A percentile compares a stretch with the other conserved stretches of the same genome.
Conservation (phyloP, 1,140 invertebrate species). For the Cherax quadricarinatus region DNA sequence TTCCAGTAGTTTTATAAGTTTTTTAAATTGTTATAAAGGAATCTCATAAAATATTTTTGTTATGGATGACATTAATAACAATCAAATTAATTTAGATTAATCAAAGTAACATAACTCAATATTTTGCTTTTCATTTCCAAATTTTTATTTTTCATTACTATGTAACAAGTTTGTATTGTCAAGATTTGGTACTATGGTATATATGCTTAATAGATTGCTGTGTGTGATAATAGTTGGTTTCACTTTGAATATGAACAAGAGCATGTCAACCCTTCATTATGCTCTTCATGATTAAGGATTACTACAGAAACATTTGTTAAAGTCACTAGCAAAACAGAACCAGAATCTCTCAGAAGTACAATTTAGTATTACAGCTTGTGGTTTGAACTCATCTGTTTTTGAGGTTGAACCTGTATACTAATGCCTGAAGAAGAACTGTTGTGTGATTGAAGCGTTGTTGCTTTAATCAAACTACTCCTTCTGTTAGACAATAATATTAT, state of each 20-base stretch:
- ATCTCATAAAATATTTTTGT: not conserved
- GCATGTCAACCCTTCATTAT: constrained; percentile 21
- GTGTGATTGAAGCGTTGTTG: constrained; percentile 18
- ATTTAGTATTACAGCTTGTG: constrained; percentile 42
- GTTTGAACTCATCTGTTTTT: not conserved
- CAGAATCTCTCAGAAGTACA: constrained; percentile 38
- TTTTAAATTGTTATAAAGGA: not conserved
- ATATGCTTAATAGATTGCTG: constrained; percentile 2
- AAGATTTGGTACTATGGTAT: not conserved
- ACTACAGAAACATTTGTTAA: not conserved
- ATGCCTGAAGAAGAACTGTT: constrained; percentile 26
- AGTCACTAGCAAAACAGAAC: not conserved
- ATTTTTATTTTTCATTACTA: not conserved
- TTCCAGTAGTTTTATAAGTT: too few relatives aligned
- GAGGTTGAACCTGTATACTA: constrained; percentile 30
- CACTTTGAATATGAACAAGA: constrained; percentile 1
- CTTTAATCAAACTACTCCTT: not conserved
- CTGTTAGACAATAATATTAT: constrained; percentile 37
- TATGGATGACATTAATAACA: not conserved
- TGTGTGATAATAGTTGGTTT: not conserved
- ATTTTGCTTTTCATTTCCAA: not conserved
- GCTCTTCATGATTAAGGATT: not conserved
- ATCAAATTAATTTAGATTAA: not conserved
- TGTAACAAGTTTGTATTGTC: not conserved
- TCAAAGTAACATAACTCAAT: not conserved